Conservation (phyloP, 2,888 invertebrate genomes). For the Cabera pusaria region DNA sequence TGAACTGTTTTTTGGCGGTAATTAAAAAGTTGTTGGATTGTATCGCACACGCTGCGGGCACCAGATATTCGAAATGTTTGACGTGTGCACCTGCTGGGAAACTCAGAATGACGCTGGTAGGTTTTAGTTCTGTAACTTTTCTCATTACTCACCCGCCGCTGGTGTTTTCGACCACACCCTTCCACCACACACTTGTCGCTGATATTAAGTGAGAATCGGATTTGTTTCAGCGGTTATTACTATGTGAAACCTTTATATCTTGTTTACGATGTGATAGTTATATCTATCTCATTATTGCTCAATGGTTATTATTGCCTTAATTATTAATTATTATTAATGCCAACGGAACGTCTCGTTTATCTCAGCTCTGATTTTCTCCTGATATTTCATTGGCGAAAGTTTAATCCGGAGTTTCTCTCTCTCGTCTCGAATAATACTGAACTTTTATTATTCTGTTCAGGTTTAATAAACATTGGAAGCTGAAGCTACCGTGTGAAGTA, state of each 20-base stretch:
- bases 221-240: constrained; percentile 1
- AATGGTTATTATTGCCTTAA: too few relatives aligned
- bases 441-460: too few relatives aligned
- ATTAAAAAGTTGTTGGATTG: constrained; percentile 7
- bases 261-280: constrained; percentile 10
- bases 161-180: constrained; percentile 32
- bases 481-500: too few relatives aligned
- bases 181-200: constrained; percentile 14
- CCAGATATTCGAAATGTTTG: constrained; percentile 17
- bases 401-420: too few relatives aligned
- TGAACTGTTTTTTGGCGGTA: background rate
- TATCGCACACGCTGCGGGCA: constrained; percentile 4
- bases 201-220: constrained; percentile 6
- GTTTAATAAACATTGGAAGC: too few relatives aligned
- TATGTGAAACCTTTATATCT: constrained; percentile 8
- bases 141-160: constrained; percentile 36
- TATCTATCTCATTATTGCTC: constrained; percentile 7
- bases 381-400: background rate
- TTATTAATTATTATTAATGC: too few relatives aligned
- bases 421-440: too few relatives aligned
- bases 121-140: constrained; percentile 33
- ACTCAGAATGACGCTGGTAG: constrained; percentile 22
- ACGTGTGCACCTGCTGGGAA: constrained; percentile 20
- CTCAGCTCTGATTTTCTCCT: background rate
- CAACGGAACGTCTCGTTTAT: constrained; percentile 1